Percentiles rank a stretch among this genome's conserved stretches.
Conservation (phyloP, 2,113 vertebrate species). For the Garra rufa region DNA sequence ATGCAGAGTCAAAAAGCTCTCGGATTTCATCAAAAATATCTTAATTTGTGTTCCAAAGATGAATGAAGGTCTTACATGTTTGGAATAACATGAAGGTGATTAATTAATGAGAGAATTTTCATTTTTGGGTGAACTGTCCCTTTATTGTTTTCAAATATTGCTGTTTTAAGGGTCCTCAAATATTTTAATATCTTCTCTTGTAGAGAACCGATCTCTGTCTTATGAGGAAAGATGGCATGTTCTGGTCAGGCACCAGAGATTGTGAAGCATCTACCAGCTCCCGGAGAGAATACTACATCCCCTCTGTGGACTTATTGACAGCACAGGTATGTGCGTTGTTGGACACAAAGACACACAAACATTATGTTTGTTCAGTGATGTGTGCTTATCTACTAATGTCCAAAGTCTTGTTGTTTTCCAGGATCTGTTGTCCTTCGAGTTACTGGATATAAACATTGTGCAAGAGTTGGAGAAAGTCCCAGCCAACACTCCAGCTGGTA, state of each 20-base stretch:
- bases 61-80: too few species aligned
- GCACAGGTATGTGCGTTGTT: constrained; percentile 85
- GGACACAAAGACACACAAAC: background rate
- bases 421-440: constrained; percentile 96
- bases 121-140: too few species aligned
- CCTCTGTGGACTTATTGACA: constrained; percentile 93
- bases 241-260: constrained; percentile 46
- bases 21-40: too few species aligned
- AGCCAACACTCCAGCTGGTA: constrained; percentile 93
- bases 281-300: constrained; percentile 88
- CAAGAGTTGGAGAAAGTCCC: constrained; percentile 95
- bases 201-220: constrained; percentile 68
- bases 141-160: background rate
- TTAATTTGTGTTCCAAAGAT: too few species aligned
- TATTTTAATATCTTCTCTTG: background rate
- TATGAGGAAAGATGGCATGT: constrained; percentile 57
- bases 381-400: background rate
- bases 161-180: too few species aligned
- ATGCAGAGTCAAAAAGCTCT: too few species aligned
- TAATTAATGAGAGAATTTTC: too few species aligned
- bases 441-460: constrained; percentile 96
- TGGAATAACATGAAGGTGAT: too few species aligned
- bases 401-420: constrained; percentile 58
- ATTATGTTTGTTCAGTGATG: background rate
- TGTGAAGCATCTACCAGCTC: constrained; percentile 62